Evolutionary conservation across 2,113 vertebrate species (phyloP), one percentile per base, ranked within the genome.

Genomic region (Elgaria multicarinata): DNA sequence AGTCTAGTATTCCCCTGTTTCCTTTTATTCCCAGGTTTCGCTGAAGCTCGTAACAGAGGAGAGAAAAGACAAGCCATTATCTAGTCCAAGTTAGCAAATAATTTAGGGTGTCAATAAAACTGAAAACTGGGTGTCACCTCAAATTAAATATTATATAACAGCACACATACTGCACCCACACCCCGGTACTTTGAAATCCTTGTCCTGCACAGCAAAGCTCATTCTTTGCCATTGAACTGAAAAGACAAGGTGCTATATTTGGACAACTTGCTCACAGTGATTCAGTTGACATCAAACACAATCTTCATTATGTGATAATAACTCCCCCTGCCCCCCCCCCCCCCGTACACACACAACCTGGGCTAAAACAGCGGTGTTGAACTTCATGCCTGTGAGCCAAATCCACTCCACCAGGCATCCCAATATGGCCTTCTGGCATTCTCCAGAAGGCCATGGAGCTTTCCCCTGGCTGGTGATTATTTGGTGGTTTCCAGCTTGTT

Each of bases 71-170:
- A 39, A 79, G 62, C 12, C 28, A 87, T 69, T 28, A 78, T 50
- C 75, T 50, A n/a, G 10, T 5, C 42, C 24, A 58, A 36, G 3
- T 58, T 82, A 24, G 66, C 50, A 88, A 82, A 39, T 42, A 58
- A 42, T 58, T 88, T 72, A 80, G 87, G 44, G 50, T 79, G 44
- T 80, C 33, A 55, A 42, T 55, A 39, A 71, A 55, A 81, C n/a
- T 88, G 50, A 58, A 86, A 55, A 58, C 12, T 58, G n/a, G 14
- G 16, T 86, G 72, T 31, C 72, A 62, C 18, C 50, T 31, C 4
- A n/a, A 67, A 42, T 81, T 72, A 88, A 71, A 88, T 72, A 58
- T 82, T 81, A 82, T 72, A 22, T 72, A 88, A 88, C 53, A 55
- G 64, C 46, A 66, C 26, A 18, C 20, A 22, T 42, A 55, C n/a